These are phyloP conservation scores for Callopanchax toddi DNA, from an alignment of 2,113 vertebrate species.

Conservation along the genomic window DNA sequence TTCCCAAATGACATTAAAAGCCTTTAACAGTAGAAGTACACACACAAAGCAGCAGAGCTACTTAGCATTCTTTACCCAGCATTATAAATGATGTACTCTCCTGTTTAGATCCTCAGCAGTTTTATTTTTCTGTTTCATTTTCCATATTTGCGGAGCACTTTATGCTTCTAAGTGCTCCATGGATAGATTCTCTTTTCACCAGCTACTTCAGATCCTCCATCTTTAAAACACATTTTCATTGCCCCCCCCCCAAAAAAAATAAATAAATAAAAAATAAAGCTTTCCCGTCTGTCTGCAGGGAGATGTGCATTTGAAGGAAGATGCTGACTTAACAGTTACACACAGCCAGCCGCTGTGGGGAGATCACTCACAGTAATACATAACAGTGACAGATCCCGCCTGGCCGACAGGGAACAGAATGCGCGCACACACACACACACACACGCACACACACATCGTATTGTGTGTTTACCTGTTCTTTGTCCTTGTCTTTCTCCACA, in stretches of 20 bases:
- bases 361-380: slow-evolving; percentile 41
- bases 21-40: not conserved
- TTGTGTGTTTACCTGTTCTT: slow-evolving; percentile 30
- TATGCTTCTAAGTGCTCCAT: slow-evolving; percentile 16
- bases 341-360: slow-evolving; percentile 28
- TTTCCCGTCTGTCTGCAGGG: slow-evolving; percentile 12
- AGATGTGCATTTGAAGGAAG: slow-evolving; percentile 8
- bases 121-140: slow-evolving; percentile 12
- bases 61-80: not conserved
- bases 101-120: slow-evolving; percentile 19
- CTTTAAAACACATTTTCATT: slow-evolving; percentile 23
- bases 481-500: slow-evolving; percentile 1
- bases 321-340: slow-evolving; percentile 45
- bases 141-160: slow-evolving; percentile 22
- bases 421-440: slow-evolving; percentile 10
- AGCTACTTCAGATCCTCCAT: slow-evolving; percentile 4
- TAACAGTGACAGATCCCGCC: slow-evolving; percentile 38
- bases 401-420: slow-evolving; percentile 31
- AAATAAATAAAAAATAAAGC: not conserved
- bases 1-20: not conserved
- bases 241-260: too few relatives aligned
- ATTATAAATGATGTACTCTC: slow-evolving; percentile 3
- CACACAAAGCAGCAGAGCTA: not conserved
- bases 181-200: slow-evolving; percentile 11
- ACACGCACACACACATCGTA: slow-evolving; percentile 13